Percentiles rank a stretch among this genome's conserved stretches.
Conservation (phyloP, 2,888 invertebrate species). For the Ceratothoa steindachneri region DNA sequence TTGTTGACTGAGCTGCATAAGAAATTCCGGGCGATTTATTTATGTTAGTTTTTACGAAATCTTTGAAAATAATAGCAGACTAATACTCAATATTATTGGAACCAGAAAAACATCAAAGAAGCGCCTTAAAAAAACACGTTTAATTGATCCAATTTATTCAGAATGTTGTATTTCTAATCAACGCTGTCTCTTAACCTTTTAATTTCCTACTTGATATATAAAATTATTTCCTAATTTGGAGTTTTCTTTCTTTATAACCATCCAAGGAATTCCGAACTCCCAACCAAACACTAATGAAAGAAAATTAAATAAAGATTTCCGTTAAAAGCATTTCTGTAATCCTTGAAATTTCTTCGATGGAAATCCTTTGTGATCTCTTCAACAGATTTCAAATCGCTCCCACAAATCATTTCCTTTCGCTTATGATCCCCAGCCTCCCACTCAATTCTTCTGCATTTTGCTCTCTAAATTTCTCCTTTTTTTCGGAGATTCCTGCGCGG, state of each 20-base stretch:
- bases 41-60: too few species aligned
- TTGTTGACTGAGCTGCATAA: too few species aligned
- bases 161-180: too few species aligned
- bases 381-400: neutral
- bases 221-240: neutral
- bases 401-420: neutral
- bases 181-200: neutral
- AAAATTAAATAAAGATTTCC: neutral
- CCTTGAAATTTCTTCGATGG: neutral
- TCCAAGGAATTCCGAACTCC: neutral
- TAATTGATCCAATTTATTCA: too few species aligned
- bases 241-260: neutral
- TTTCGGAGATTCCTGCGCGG: neutral
- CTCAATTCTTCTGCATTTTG: neutral
- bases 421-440: neutral
- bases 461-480: too few species aligned
- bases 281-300: neutral
- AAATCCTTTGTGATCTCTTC: neutral
- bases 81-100: too few species aligned
- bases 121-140: too few species aligned
- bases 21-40: too few species aligned
- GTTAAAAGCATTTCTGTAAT: neutral
- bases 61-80: too few species aligned
- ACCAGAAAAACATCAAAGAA: too few species aligned
- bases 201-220: neutral